phyloP scores from a whole-genome alignment of 2,888 invertebrate species.

The Hololepta plana region DNA sequence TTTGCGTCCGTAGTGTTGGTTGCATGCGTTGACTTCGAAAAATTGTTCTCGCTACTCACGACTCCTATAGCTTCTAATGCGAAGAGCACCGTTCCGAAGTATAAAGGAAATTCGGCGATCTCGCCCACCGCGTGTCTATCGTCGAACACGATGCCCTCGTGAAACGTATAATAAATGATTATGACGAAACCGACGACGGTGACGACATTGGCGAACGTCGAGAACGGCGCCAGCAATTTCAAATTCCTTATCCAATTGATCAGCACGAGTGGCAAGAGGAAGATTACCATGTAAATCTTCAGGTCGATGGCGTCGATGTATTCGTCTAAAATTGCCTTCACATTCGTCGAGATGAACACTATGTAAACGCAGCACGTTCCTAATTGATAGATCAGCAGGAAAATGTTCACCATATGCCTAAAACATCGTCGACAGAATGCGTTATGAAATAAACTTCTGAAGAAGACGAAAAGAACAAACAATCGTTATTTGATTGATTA shows the following conservation, averaged over 20 bases:
- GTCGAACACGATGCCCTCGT: slow-evolving; percentile 36
- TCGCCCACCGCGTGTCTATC: slow-evolving; percentile 31
- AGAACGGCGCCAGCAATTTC: slow-evolving; percentile 67
- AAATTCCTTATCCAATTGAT: slow-evolving; percentile 59
- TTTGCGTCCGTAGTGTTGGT: too few species aligned
- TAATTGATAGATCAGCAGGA: slow-evolving; percentile 74
- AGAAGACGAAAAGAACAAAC: too few species aligned
- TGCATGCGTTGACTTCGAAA: too few species aligned
- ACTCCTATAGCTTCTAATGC: slow-evolving; percentile 72
- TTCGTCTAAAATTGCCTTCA: slow-evolving; percentile 45
- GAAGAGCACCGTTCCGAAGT: slow-evolving; percentile 80
- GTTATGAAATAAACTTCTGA: not conserved
- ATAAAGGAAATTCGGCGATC: slow-evolving; percentile 47
- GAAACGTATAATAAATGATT: slow-evolving; percentile 52
- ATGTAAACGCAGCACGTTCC: slow-evolving; percentile 95
- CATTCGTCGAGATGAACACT: slow-evolving; percentile 78
- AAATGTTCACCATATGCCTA: slow-evolving; percentile 55
- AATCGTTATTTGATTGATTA: slow-evolving; percentile 2
- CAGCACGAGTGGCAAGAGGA: slow-evolving; percentile 50
- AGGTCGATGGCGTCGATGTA: slow-evolving; percentile 34
- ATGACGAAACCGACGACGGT: slow-evolving; percentile 61
- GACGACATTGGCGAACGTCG: slow-evolving; percentile 62
- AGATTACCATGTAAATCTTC: slow-evolving; percentile 49
- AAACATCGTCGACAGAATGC: slow-evolving; percentile 13
- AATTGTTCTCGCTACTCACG: slow-evolving; percentile 43